A percentile compares a stretch with the other conserved stretches of the same genome.
phyloP scores from a whole-genome alignment of 2,888 invertebrate species.

The Zeuzera pyrina region DNA sequence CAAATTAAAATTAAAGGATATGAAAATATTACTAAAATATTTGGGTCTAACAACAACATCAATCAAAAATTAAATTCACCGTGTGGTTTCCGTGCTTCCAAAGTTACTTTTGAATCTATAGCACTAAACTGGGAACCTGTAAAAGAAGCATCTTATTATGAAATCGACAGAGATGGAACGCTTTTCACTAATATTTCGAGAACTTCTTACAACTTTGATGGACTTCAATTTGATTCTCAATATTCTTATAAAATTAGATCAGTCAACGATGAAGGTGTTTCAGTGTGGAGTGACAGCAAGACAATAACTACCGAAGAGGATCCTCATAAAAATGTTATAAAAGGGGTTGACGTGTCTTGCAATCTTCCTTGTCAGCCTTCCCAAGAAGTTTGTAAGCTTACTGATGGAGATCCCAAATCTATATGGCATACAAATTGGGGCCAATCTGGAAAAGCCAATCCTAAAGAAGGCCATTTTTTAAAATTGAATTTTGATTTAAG shows the following conservation, averaged over 20 bases:
- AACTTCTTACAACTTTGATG: conserved; percentile 31
- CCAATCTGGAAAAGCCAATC: conserved; percentile 22
- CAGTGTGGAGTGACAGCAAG: conserved; percentile 46
- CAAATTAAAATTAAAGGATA: conserved; percentile 43
- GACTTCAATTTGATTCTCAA: conserved; percentile 29
- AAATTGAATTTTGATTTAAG: conserved; percentile 33
- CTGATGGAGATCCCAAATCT: conserved; percentile 22
- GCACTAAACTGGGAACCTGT: conserved; percentile 34
- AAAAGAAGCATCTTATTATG: conserved; percentile 32
- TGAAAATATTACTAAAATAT: conserved; percentile 25
- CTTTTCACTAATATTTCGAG: conserved; percentile 40
- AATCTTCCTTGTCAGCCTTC: conserved; percentile 31
- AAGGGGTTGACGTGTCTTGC: conserved; percentile 30
- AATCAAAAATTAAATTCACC: conserved; percentile 26
- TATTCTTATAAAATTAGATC: conserved; percentile 46
- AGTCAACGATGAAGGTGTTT: conserved; percentile 29
- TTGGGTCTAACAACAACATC: conserved; percentile 24
- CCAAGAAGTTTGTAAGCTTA: conserved; percentile 31
- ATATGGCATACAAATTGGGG: conserved; percentile 42
- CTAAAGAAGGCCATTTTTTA: conserved; percentile 22
- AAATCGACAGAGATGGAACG: conserved; percentile 47
- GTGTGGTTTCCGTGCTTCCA: conserved; percentile 21
- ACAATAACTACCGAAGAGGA: conserved; percentile 29
- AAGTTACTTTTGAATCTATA: conserved; percentile 30
- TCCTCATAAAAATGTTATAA: conserved; percentile 30